phyloP scores from a whole-genome alignment of 53 echinoderm and acorn worm genomes.

The Holothuria scabra region DNA sequence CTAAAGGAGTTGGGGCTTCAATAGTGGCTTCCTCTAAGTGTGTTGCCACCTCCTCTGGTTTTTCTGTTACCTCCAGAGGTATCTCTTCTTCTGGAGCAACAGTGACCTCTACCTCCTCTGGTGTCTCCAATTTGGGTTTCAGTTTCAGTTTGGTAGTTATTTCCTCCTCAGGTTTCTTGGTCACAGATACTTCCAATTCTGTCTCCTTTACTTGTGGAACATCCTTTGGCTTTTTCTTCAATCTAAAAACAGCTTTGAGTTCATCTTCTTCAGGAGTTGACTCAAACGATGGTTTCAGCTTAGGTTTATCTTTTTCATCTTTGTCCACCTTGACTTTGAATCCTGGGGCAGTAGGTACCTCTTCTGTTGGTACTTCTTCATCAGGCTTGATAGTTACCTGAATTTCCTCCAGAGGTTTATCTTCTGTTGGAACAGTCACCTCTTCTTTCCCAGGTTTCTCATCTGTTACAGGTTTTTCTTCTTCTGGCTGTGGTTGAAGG shows the following conservation, averaged over 20 bases:
- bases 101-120: constrained; percentile 47
- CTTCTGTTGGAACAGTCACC: constrained; percentile 32
- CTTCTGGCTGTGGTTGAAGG: constrained; percentile 24
- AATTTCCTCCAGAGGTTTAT: constrained; percentile 45
- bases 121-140: constrained; percentile 22
- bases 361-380: constrained; percentile 59
- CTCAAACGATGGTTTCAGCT: constrained; percentile 16
- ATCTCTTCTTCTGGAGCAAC: constrained; percentile 53
- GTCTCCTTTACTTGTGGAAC: background rate
- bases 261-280: constrained; percentile 39
- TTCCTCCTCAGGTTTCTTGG: constrained; percentile 40
- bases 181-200: constrained; percentile 11
- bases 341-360: constrained; percentile 39
- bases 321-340: constrained; percentile 23
- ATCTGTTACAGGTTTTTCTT: constrained; percentile 38
- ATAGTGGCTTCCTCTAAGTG: background rate
- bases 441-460: background rate
- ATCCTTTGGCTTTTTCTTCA: constrained; percentile 42
- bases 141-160: constrained; percentile 24
- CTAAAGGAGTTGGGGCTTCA: constrained; percentile 42
- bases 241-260: constrained; percentile 4
- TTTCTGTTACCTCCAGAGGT: constrained; percentile 60
- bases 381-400: constrained; percentile 44
- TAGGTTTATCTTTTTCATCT: constrained; percentile 19
- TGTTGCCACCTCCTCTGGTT: constrained; percentile 55